phyloP scores from a whole-genome alignment of 2,888 invertebrate species.

The Tillus elongatus region DNA sequence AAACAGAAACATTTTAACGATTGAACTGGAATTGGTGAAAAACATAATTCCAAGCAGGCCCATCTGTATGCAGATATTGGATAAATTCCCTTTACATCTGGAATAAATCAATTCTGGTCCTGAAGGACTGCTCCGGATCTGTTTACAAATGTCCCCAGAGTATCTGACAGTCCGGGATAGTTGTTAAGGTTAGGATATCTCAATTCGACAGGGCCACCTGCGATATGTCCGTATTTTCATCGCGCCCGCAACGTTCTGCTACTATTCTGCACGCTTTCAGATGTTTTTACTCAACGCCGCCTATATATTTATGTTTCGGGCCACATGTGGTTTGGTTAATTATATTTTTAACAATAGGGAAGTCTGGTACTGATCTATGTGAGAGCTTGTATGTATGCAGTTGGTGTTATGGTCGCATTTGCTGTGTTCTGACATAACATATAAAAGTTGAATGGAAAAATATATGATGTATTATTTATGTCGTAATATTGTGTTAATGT shows the following conservation, averaged over 20 bases:
- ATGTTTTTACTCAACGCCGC: too few relatives aligned
- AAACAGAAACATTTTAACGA: too few relatives aligned
- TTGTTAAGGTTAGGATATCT: slow-evolving; percentile 19
- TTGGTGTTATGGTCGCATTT: too few relatives aligned
- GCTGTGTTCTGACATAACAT: not conserved
- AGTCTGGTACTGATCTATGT: slow-evolving; percentile 1
- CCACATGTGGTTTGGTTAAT: slow-evolving; percentile 6
- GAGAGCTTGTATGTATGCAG: not conserved
- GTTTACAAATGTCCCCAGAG: not conserved
- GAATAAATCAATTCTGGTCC: too few relatives aligned
- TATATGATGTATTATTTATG: not conserved
- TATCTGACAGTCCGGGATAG: slow-evolving; percentile 12
- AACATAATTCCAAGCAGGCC: too few relatives aligned
- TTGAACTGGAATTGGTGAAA: too few relatives aligned
- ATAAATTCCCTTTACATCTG: too few relatives aligned
- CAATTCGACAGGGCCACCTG: slow-evolving; percentile 23
- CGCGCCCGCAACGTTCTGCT: slow-evolving; percentile 12
- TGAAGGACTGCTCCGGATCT: slow-evolving; percentile 1
- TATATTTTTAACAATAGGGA: slow-evolving; percentile 4
- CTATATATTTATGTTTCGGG: not conserved
- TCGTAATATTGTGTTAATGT: not conserved
- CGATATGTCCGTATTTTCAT: slow-evolving; percentile 19
- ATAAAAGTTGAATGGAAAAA: not conserved
- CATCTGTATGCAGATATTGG: too few relatives aligned
- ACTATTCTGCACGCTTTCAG: slow-evolving; percentile 6